Evolutionary conservation across 2,797 vertebrate genomes (phyloP).

Genomic region (Danio choprae): DNA sequence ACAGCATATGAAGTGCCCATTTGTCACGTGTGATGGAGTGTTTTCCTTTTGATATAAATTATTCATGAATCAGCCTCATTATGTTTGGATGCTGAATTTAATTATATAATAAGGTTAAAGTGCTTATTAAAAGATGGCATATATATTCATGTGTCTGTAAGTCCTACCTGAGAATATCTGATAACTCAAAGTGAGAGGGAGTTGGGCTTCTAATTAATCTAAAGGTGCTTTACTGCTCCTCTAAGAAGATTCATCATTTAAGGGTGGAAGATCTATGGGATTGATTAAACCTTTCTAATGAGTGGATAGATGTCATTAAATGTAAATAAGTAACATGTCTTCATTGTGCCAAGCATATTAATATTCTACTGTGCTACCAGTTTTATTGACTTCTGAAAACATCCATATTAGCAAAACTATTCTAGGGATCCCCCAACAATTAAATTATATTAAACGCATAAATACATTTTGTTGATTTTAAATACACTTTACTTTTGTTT

Average conservation of each 20-base stretch:
- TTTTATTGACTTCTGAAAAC: background rate
- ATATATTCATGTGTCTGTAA: background rate
- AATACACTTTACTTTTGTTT: background rate
- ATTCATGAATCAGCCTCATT: slow-evolving; percentile 30
- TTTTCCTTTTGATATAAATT: slow-evolving; percentile 25
- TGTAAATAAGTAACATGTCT: background rate
- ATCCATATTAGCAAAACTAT: background rate
- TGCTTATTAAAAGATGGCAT: background rate
- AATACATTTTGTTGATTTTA: too few species aligned
- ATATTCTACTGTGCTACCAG: background rate
- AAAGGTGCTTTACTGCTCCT: background rate
- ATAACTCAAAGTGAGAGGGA: background rate
- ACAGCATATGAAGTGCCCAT: slow-evolving; percentile 13
- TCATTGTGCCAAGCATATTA: background rate
- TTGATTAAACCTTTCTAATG: background rate
- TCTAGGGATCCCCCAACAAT: background rate
- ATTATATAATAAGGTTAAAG: slow-evolving; percentile 4
- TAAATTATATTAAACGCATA: background rate
- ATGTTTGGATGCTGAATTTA: slow-evolving; percentile 1
- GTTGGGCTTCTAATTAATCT: background rate
- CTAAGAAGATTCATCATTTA: background rate
- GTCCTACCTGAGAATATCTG: background rate
- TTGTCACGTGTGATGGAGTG: slow-evolving; percentile 26
- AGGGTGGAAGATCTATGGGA: background rate
- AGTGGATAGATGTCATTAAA: background rate